Conservation (phyloP, 2,888 invertebrate species). For the Rugalucina vietnamica region DNA sequence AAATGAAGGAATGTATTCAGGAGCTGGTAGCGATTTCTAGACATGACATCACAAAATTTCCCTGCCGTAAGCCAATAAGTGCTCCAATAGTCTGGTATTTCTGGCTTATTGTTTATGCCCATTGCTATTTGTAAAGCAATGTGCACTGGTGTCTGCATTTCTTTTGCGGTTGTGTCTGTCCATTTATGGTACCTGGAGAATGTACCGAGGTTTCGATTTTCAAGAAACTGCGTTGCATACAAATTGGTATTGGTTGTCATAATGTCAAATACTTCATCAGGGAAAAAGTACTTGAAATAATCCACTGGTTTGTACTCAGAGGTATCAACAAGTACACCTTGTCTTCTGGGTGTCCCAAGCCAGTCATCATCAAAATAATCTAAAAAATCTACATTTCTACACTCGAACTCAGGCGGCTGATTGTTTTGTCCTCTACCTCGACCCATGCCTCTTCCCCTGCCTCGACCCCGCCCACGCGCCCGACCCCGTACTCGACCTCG, state of each 20-base stretch:
- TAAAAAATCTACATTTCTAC: neutral
- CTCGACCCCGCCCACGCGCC: neutral
- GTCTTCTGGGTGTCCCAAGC: neutral
- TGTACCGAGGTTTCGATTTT: neutral
- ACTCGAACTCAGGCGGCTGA: neutral
- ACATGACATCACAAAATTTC: slow-evolving; percentile 16
- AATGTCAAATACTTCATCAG: neutral
- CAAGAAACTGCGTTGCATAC: neutral
- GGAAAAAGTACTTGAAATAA: neutral
- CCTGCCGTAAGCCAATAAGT: slow-evolving; percentile 23
- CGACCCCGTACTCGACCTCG: neutral
- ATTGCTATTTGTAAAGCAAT: slow-evolving; percentile 35
- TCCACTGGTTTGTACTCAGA: neutral
- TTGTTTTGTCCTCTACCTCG: neutral
- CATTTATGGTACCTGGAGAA: neutral
- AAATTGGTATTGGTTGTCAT: neutral
- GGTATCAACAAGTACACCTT: neutral
- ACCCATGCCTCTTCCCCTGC: neutral
- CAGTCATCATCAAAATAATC: neutral
- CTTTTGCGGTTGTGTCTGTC: neutral
- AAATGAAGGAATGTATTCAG: slow-evolving; percentile 28
- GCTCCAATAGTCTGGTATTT: slow-evolving; percentile 26
- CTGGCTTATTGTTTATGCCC: slow-evolving; percentile 24
- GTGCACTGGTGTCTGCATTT: slow-evolving; percentile 22
- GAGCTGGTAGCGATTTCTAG: slow-evolving; percentile 24